phyloP scores from a whole-genome alignment of 2,113 vertebrate species.

The Bambusicola thoracicus region DNA sequence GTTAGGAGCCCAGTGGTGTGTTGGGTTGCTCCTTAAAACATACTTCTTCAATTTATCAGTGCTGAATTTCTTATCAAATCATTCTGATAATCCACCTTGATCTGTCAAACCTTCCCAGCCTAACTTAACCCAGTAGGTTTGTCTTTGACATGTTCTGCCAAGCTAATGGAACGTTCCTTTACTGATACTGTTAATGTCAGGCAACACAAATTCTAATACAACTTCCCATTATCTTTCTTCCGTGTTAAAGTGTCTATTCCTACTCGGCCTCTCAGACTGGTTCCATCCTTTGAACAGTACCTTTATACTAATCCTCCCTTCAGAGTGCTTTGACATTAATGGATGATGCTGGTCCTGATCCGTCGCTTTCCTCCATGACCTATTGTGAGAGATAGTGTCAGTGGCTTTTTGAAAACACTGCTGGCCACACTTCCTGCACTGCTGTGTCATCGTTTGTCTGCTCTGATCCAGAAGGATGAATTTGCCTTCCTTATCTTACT shows the following conservation, averaged over 20 bases:
- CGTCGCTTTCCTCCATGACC: not conserved
- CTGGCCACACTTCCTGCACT: conserved; percentile 31
- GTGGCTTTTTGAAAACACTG: not conserved
- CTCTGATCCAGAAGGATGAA: conserved; percentile 30
- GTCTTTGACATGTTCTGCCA: not conserved
- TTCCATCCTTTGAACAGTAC: not conserved
- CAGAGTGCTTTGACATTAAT: conserved; percentile 4
- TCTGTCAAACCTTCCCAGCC: not conserved
- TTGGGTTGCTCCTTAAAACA: not conserved
- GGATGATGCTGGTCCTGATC: not conserved
- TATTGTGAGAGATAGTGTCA: not conserved
- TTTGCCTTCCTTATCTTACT: conserved; percentile 53
- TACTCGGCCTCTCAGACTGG: not conserved
- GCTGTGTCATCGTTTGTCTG: conserved; percentile 45
- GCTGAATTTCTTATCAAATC: not conserved
- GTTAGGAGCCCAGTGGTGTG: not conserved
- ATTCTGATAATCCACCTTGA: not conserved
- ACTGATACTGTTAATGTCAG: not conserved
- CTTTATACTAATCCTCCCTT: conserved; percentile 11
- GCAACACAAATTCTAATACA: not conserved
- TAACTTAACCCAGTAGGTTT: conserved; percentile 3
- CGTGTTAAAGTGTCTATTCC: not conserved
- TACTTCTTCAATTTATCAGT: not conserved
- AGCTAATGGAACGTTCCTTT: not conserved
- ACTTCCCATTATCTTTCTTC: not conserved